phyloP scores from a whole-genome alignment of 2,888 invertebrate genomes.

The Callyntrura guangdongensis region DNA sequence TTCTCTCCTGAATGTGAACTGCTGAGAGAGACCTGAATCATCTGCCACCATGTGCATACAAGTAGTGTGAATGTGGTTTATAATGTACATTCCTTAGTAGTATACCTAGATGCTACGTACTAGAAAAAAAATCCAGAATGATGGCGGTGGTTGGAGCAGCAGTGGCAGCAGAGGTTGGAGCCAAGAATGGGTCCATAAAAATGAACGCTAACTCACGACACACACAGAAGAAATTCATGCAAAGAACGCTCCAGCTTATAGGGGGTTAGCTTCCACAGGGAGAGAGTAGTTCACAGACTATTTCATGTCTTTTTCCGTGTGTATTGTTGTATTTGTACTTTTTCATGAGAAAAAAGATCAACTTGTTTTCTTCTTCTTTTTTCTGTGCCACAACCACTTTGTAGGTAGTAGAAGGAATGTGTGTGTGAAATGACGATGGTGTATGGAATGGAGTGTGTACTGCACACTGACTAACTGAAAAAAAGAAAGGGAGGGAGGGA shows the following conservation, averaged over 20 bases:
- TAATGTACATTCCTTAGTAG: not conserved
- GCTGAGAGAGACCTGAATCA: slow-evolving; percentile 68
- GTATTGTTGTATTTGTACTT: slow-evolving; percentile 61
- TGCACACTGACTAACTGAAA: slow-evolving; percentile 9
- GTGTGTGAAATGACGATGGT: slow-evolving; percentile 34
- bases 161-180: slow-evolving; percentile 50
- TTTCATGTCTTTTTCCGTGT: slow-evolving; percentile 8
- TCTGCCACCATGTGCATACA: not conserved
- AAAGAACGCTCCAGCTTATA: slow-evolving; percentile 12
- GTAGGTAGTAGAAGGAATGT: not conserved
- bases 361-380: slow-evolving; percentile 32
- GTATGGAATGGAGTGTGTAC: not conserved
- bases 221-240: not conserved
- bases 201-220: slow-evolving; percentile 1
- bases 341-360: slow-evolving; percentile 5
- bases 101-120: slow-evolving; percentile 27
- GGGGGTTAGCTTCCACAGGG: not conserved
- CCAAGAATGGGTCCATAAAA: slow-evolving; percentile 76
- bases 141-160: slow-evolving; percentile 35
- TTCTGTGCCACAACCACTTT: slow-evolving; percentile 15
- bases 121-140: slow-evolving; percentile 41
- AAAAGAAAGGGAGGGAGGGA: slow-evolving; percentile 40
- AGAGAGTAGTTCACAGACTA: not conserved
- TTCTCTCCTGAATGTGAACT: slow-evolving; percentile 72
- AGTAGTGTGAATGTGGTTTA: not conserved